A percentile compares a stretch with the other conserved stretches of the same genome.
Evolutionary conservation across 1,140 invertebrate genomes (phyloP).

Genomic region (Eriocheir sinensis): DNA sequence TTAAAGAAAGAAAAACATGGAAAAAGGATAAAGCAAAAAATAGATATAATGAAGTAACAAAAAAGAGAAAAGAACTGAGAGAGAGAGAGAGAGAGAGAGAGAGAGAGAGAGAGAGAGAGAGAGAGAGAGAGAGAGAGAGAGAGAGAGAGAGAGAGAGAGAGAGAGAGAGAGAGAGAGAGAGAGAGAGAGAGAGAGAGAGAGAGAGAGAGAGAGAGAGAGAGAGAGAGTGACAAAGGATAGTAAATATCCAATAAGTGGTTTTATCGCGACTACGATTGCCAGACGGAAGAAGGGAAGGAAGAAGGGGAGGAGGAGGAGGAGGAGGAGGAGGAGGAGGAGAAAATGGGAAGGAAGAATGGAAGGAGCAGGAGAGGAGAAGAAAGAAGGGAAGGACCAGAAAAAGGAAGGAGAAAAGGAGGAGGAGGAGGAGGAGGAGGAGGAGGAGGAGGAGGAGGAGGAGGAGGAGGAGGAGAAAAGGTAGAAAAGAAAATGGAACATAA

Average conservation of each 20-base stretch:
- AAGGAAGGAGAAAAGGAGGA: slow-evolving; percentile 28
- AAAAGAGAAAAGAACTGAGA: too few relatives aligned
- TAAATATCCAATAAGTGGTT: too few relatives aligned
- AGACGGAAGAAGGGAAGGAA: slow-evolving; percentile 7
- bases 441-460: neutral
- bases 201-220: too few relatives aligned
- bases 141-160: too few relatives aligned
- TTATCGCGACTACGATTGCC: neutral
- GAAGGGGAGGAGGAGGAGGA: neutral
- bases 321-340: neutral
- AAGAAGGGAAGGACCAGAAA: neutral
- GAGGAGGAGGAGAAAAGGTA: neutral
- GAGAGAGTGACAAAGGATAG: too few relatives aligned
- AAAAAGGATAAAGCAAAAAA: neutral
- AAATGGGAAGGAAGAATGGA: neutral
- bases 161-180: too few relatives aligned
- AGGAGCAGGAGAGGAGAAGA: neutral
- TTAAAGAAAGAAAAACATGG: neutral
- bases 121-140: too few relatives aligned
- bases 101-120: too few relatives aligned
- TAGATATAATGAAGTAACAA: too few relatives aligned
- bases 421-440: neutral
- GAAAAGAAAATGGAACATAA: neutral
- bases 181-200: too few relatives aligned
- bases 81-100: too few relatives aligned